A percentile compares a stretch with the other conserved stretches of the same genome.
Conservation (phyloP, 2,797 vertebrate species). For the Eurystomus glaucurus region DNA sequence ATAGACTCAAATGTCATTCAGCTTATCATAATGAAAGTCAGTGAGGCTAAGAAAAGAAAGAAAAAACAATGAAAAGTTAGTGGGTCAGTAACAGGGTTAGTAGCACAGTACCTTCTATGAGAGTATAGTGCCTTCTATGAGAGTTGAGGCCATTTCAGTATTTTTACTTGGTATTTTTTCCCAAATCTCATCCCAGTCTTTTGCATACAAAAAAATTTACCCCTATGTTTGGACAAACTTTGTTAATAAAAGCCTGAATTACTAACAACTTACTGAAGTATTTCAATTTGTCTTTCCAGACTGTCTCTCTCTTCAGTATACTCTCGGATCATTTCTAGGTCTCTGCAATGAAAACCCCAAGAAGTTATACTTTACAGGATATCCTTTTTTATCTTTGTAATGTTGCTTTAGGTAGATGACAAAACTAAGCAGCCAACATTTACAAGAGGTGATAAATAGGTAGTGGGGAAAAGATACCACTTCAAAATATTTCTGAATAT, state of each 20-base stretch:
- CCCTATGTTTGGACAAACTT: neutral
- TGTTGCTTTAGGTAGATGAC: neutral
- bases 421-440: neutral
- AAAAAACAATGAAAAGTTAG: neutral
- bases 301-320: slow-evolving; percentile 92
- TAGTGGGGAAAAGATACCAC: neutral
- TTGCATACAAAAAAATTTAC: neutral
- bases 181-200: neutral
- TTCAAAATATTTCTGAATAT: neutral
- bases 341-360: slow-evolving; percentile 79
- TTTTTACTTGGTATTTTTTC: neutral
- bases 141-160: neutral
- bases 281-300: slow-evolving; percentile 94
- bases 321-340: slow-evolving; percentile 91
- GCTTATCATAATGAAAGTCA: neutral
- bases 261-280: slow-evolving; percentile 92
- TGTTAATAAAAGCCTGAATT: slow-evolving; percentile 2
- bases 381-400: neutral
- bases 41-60: neutral
- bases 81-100: neutral
- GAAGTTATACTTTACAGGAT: neutral
- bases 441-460: neutral
- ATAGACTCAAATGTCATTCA: neutral
- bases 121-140: fast-evolving
- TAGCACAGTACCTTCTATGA: neutral